Base-by-base conservation (phyloP, 2,797 vertebrate species). In the Botia kubotai region DNA sequence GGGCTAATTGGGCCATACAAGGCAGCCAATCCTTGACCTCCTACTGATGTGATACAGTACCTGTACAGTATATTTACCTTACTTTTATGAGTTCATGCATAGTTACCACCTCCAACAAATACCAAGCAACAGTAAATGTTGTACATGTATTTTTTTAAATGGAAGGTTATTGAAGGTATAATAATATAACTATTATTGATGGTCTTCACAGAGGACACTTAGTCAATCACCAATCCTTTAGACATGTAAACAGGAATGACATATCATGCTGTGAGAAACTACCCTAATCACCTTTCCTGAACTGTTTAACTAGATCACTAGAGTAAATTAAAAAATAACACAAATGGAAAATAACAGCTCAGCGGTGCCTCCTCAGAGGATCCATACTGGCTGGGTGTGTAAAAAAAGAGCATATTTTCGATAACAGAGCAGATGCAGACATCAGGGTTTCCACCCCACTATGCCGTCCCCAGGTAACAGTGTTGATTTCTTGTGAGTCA, bases 401-500 rank as follows among this genome's bases (percentile, higher is more conserved):
- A 52, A 8, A 60, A 71, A 71, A 52, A n/a, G n/a, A 79, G 77
- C 67, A 77, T 71, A 17, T 79, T 71, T 79, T 71, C 43, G 29
- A 79, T 79, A 79, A 52, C 67, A 36, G 43, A 58, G 50, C 62
- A 66, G 50, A 80, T 63, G 68, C 69, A 65, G 50, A 65, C 48
- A 60, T 73, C 70, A 80, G 69, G 60, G 36, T 73, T 73, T 80
- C 50, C 67, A 63, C 67, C 36, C 7, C 12, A 29, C 2, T 29
- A 43, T 14, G 69, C 36, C 4, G 21, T 81, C 79, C 79, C 83
- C 14, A 33, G 75, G 58, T 67, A 63, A 70, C 83, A 23, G 26
- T 63, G 39, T 74, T 57, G 68, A 77, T 71, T 70, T 58, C 23
- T 71, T 53, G 72, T 43, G 50, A 71, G n/a, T 90, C 87, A 89